These are phyloP conservation scores for Ochropleura leucogaster DNA, from an alignment of 2,888 invertebrate species.

Conservation along the genomic window DNA sequence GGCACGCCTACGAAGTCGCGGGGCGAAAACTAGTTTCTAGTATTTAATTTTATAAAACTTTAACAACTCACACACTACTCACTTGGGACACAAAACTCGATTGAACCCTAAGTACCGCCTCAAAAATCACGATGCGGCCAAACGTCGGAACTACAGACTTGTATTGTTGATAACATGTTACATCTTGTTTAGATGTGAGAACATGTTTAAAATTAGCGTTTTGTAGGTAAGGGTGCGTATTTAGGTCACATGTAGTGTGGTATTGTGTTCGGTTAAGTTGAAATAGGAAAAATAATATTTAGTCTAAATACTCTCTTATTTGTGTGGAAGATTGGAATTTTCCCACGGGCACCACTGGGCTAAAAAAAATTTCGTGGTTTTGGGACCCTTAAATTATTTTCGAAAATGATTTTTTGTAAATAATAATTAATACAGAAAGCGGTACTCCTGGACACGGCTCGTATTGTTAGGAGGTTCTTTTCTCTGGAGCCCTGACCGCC, in stretches of 20 bases:
- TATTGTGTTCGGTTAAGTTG: not conserved
- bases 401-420: too few species aligned
- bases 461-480: too few species aligned
- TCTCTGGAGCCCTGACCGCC: too few species aligned
- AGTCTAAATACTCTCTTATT: too few species aligned
- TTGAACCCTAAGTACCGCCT: constrained; percentile 29
- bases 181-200: constrained; percentile 30
- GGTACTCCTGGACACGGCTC: too few species aligned
- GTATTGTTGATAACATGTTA: constrained; percentile 44
- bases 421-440: too few species aligned
- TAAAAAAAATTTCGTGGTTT: too few species aligned
- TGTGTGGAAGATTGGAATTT: not conserved
- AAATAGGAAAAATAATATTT: not conserved
- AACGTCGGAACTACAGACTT: constrained; percentile 41
- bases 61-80: not conserved
- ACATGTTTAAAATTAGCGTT: constrained; percentile 44
- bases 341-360: not conserved
- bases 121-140: constrained; percentile 8
- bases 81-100: not conserved
- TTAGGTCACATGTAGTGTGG: constrained; percentile 25
- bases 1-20: too few species aligned
- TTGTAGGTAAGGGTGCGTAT: constrained; percentile 24
- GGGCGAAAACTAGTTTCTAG: too few species aligned
- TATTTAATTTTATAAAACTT: not conserved
- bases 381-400: too few species aligned